Evolutionary conservation across 2,113 vertebrate genomes (phyloP), one percentile per base, ranked within the genome.

Genomic region (Phyllostomus discolor): DNA sequence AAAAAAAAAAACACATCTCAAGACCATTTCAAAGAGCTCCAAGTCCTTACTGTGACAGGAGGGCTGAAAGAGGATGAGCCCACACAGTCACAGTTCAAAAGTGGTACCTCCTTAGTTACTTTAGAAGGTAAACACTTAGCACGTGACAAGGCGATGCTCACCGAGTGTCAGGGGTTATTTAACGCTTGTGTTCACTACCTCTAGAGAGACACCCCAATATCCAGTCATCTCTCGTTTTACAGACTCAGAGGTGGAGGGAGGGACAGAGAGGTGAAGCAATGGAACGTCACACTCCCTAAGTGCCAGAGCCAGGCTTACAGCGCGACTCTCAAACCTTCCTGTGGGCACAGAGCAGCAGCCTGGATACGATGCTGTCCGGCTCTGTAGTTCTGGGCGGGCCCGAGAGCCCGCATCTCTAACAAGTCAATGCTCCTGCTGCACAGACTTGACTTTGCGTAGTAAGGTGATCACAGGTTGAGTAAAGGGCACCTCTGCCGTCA

Each of bases 341-440:
- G 48, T 48, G 31, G 35, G 82, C 5, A 28, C 52, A n/a, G 12
- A 82, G 14, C 16, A 43, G 66, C 17, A 12, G 5, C 3, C 22
- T 54, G 22, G 54, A 28, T 43, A 46, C 85, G 64, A 84, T 4
- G 22, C 24, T 41, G 20, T 1, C 59, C 64, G 48, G 66, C 43
- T 80, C 64, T 16, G 4, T 8, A 46, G 46, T 54, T 67, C 59
- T 31, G 99, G 99, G 67, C 99, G 98, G 99, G 99, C 43, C 99
- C 98, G 4, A 99, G 99, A 98, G 99, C 99, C 89, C 99, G 96
- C 93, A 99, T 99, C 78, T 98, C 98, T 6, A 98, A 98, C 1
- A 98, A 94, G 26, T 98, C 98, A 93, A 98, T 99, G 86, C 98
- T 99, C 93, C 98, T 99, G 93, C 99, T 99, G 94, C 99, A 70